phyloP scores from a whole-genome alignment of 2,888 invertebrate species.

The Willowsia nigromaculata region DNA sequence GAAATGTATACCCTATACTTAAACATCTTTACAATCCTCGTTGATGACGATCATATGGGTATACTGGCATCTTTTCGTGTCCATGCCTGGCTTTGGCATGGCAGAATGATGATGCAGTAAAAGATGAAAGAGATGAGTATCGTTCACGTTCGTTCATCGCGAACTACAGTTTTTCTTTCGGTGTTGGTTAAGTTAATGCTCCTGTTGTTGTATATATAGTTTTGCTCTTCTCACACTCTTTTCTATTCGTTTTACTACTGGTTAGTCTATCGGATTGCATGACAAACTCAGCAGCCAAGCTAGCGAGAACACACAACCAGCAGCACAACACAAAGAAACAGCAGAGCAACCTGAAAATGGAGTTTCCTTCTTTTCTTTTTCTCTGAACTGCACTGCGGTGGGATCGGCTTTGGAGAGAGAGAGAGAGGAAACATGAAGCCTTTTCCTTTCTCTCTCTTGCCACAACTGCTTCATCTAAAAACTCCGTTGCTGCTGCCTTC shows the following conservation, averaged over 20 bases:
- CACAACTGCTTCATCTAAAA: conserved; percentile 41
- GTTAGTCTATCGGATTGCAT: conserved; percentile 65
- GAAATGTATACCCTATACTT: not conserved
- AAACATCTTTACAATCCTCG: not conserved
- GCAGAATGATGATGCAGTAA: conserved; percentile 40
- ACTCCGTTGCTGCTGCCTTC: conserved; percentile 28
- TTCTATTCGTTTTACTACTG: not conserved
- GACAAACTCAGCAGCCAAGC: conserved; percentile 49
- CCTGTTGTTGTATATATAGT: conserved; percentile 50
- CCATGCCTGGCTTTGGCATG: not conserved
- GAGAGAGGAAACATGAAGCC: conserved; percentile 70
- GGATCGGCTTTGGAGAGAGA: conserved; percentile 63
- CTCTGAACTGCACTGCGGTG: conserved; percentile 62
- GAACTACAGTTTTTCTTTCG: conserved; percentile 26
- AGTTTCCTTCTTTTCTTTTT: conserved; percentile 64
- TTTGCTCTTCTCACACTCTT: conserved; percentile 21
- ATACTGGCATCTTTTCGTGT: not conserved
- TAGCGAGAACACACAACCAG: not conserved
- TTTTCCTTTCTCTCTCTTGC: conserved; percentile 47
- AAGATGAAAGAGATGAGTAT: conserved; percentile 51
- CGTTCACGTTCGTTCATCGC: conserved; percentile 55
- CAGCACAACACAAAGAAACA: conserved; percentile 17
- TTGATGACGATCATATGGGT: not conserved
- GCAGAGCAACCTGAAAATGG: conserved; percentile 57
- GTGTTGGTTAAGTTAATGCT: conserved; percentile 55